Conservation (phyloP, 2,797 vertebrate species). For the Coregonus suidteri region DNA sequence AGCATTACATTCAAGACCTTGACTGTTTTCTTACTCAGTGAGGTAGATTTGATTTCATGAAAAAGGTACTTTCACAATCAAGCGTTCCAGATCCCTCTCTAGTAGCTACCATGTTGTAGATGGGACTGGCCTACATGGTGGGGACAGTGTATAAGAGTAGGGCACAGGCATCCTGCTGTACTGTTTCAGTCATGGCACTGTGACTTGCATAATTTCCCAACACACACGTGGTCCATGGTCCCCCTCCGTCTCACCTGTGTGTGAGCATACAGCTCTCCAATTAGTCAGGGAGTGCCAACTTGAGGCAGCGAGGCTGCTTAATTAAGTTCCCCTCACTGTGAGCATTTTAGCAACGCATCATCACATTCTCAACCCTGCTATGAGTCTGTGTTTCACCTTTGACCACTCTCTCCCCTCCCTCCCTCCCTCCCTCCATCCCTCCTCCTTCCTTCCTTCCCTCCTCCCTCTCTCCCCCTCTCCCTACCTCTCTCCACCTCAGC, state of each 20-base stretch:
- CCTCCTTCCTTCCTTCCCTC: too few species aligned
- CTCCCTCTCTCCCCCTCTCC: not conserved
- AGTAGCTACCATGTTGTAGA: constrained; percentile 64
- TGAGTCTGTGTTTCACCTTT: constrained; percentile 34
- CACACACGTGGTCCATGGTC: constrained; percentile 26
- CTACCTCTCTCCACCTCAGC: constrained; percentile 68
- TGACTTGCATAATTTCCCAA: constrained; percentile 59
- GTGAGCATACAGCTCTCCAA: constrained; percentile 49
- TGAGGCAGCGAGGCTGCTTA: constrained; percentile 45
- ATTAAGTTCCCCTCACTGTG: constrained; percentile 66
- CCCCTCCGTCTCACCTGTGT: constrained; percentile 32
- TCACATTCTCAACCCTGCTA: constrained; percentile 63
- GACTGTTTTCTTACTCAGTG: not conserved
- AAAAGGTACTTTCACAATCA: constrained; percentile 55
- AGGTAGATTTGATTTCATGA: constrained; percentile 1
- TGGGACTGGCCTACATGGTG: constrained; percentile 48
- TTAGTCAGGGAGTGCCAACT: constrained; percentile 60
- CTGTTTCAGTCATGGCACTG: constrained; percentile 54
- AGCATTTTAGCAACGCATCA: constrained; percentile 60
- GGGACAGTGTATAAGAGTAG: not conserved
- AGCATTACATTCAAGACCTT: not conserved
- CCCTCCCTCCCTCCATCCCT: too few species aligned
- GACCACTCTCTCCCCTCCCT: constrained; percentile 5
- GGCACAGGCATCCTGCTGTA: constrained; percentile 53
- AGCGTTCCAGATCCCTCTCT: constrained; percentile 47